Conservation (phyloP, 2,113 vertebrate genomes). For the Machaerirhynchus nigripectus region DNA sequence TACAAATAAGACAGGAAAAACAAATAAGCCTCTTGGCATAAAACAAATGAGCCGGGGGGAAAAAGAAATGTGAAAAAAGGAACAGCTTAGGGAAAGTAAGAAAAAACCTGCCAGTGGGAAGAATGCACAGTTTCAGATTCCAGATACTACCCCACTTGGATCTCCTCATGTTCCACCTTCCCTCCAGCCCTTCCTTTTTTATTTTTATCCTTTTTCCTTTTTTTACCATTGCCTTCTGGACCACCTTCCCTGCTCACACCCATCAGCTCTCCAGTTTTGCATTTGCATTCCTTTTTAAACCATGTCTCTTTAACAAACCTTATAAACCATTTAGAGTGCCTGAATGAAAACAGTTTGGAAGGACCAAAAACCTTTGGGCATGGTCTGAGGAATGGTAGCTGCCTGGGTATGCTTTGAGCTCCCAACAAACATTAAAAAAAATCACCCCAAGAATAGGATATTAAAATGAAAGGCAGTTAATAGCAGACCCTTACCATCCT, state of each 20-base stretch:
- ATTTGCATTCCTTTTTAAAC: background rate
- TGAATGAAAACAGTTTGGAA: background rate
- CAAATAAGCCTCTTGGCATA: constrained; percentile 31
- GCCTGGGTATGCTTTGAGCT: background rate
- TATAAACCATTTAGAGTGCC: background rate
- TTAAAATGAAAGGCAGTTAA: background rate
- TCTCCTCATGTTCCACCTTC: background rate
- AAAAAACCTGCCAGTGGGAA: background rate
- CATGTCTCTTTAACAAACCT: background rate
- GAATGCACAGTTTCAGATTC: background rate
- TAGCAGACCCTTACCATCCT: background rate
- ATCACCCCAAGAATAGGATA: background rate
- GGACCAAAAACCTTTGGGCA: background rate
- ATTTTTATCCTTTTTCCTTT: background rate
- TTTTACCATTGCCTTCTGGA: background rate
- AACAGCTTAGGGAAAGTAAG: background rate
- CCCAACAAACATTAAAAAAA: background rate
- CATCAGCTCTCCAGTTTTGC: background rate
- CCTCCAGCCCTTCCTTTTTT: background rate
- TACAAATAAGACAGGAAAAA: constrained; percentile 36
- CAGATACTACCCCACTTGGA: background rate
- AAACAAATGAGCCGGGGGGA: background rate
- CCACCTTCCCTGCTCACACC: background rate
- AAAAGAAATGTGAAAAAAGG: constrained; percentile 5
- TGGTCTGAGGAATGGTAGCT: background rate